Percentiles rank a stretch among this genome's conserved stretches.
Evolutionary conservation across 2,888 invertebrate species (phyloP).

Genomic region (Smittia sp.): DNA sequence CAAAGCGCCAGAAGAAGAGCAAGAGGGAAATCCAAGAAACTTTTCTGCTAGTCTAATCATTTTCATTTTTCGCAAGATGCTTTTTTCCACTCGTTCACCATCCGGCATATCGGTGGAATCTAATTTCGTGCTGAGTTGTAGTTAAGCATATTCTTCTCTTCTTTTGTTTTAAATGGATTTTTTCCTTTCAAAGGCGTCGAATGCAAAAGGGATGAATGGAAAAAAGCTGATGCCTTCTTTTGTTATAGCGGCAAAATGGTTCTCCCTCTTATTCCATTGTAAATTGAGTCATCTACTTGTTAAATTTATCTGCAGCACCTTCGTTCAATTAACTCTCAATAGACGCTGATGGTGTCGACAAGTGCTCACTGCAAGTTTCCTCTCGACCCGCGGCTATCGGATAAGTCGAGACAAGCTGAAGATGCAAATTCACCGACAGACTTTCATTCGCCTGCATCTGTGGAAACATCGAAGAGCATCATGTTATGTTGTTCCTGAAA

Average conservation of each 20-base stretch:
- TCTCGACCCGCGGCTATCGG: no score
- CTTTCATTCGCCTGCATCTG: no score
- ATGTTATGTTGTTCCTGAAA: no score
- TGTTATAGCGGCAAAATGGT: background rate
- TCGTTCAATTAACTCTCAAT: slow-evolving; percentile 33
- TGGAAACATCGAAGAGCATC: no score
- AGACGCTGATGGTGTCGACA: background rate
- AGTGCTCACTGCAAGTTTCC: no score
- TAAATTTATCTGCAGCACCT: slow-evolving; percentile 20
- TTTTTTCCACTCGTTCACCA: background rate
- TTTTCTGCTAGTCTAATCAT: slow-evolving; percentile 38
- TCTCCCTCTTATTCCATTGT: background rate
- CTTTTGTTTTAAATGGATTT: slow-evolving; percentile 17
- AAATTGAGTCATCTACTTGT: slow-evolving; percentile 9
- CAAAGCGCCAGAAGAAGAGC: background rate
- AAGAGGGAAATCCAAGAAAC: slow-evolving; percentile 1
- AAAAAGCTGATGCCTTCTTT: background rate
- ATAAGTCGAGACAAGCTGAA: no score
- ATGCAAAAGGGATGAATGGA: background rate
- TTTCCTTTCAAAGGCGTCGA: background rate
- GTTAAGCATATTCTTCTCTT: slow-evolving; percentile 19
- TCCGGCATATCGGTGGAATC: slow-evolving; percentile 7
- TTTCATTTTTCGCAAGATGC: slow-evolving; percentile 31
- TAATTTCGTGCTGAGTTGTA: slow-evolving; percentile 34
- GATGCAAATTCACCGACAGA: no score